phyloP scores from a whole-genome alignment of 2,888 invertebrate species.

The Amblyjoppa proteus region DNA sequence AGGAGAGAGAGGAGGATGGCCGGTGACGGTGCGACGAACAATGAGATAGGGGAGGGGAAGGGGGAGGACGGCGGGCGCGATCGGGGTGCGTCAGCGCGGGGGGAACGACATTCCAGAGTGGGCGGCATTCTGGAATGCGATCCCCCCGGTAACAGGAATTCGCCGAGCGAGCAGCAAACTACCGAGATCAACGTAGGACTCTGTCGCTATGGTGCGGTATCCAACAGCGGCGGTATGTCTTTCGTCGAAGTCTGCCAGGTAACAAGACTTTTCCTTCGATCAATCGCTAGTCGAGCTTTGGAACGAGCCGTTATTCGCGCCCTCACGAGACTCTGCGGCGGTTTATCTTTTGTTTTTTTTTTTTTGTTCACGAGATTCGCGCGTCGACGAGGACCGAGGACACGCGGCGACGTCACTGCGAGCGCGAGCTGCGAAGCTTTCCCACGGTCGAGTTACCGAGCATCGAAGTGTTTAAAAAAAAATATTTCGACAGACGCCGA shows the following conservation, averaged over 20 bases:
- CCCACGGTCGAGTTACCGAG: slow-evolving; percentile 53
- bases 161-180: slow-evolving; percentile 73
- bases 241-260: slow-evolving; percentile 84
- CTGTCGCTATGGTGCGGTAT: slow-evolving; percentile 82
- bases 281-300: too few species aligned
- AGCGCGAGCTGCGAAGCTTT: slow-evolving; percentile 47
- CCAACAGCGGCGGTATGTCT: slow-evolving; percentile 81
- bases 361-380: background rate
- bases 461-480: background rate
- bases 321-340: too few species aligned
- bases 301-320: too few species aligned
- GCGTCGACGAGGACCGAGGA: background rate
- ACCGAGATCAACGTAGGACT: slow-evolving; percentile 77
- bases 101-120: slow-evolving; percentile 84
- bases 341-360: too few species aligned
- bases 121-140: slow-evolving; percentile 84
- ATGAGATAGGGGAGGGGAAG: slow-evolving; percentile 76
- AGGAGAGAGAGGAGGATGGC: slow-evolving; percentile 75
- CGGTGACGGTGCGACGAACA: slow-evolving; percentile 80
- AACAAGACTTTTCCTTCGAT: slow-evolving; percentile 25
- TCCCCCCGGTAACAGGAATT: slow-evolving; percentile 83
- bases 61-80: slow-evolving; percentile 67
- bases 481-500: too few species aligned
- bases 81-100: slow-evolving; percentile 77
- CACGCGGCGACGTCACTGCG: slow-evolving; percentile 19